A percentile compares a stretch with the other conserved stretches of the same genome.
These are phyloP conservation scores for Calcarius lapponicus DNA, from an alignment of 2,797 vertebrate genomes.

Conservation along the genomic window DNA sequence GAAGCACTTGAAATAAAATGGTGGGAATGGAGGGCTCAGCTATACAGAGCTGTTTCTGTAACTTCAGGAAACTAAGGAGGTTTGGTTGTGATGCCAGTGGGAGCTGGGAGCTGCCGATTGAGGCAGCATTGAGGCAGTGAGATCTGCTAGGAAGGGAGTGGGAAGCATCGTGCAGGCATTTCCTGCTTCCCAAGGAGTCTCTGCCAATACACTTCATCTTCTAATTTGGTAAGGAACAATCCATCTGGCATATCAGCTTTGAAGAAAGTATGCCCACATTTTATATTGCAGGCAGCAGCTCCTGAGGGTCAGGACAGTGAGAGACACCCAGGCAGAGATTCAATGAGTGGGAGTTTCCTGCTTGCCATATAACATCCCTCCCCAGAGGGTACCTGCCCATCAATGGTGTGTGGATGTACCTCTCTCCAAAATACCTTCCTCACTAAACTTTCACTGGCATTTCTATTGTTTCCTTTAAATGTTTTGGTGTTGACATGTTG, in stretches of 20 bases:
- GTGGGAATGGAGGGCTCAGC: neutral
- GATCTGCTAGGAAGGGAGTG: neutral
- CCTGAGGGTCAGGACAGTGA: neutral
- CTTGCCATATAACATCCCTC: neutral
- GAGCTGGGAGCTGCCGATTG: neutral
- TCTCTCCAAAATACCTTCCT: neutral
- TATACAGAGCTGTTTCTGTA: neutral
- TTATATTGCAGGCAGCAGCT: neutral
- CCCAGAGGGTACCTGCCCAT: neutral
- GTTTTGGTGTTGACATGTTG: slow-evolving; percentile 39
- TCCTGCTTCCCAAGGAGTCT: slow-evolving; percentile 12
- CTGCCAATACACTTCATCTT: slow-evolving; percentile 24
- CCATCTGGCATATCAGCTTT: neutral
- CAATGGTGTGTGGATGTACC: neutral
- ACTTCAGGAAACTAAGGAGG: neutral
- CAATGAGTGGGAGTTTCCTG: neutral
- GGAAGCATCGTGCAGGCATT: neutral
- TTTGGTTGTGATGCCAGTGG: neutral
- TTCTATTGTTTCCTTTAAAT: neutral
- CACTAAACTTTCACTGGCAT: neutral
- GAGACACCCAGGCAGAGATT: neutral
- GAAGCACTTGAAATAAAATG: neutral
- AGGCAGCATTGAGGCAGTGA: neutral
- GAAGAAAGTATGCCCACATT: neutral
- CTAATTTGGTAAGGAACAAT: neutral